Evolutionary conservation across 1,140 invertebrate genomes (phyloP).

Genomic region (Heliconius melpomene): DNA sequence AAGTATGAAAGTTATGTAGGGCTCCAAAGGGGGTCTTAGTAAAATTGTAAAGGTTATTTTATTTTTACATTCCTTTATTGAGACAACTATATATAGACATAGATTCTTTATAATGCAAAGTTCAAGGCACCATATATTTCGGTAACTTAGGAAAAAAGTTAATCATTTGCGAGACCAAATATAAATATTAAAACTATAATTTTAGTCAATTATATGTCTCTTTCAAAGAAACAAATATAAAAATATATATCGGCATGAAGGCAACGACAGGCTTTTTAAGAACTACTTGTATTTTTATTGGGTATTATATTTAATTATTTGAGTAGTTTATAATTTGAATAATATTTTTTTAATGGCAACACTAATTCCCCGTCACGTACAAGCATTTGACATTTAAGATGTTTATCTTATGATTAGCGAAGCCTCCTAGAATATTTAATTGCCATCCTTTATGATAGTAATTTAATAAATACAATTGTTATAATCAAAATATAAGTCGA

Average conservation of each 20-base stretch:
- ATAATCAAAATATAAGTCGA: neutral
- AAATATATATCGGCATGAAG: no score
- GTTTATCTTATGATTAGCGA: neutral
- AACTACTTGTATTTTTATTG: no score
- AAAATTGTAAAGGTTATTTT: neutral
- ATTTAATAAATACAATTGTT: neutral
- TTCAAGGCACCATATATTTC: neutral
- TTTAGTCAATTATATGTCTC: neutral
- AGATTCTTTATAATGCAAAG: neutral
- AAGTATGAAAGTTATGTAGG: neutral
- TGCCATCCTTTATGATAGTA: neutral
- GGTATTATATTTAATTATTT: no score
- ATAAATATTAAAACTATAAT: neutral
- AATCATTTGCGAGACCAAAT: neutral
- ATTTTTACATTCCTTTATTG: neutral
- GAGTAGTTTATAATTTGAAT: no score
- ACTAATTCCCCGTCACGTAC: no score
- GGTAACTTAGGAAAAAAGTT: neutral
- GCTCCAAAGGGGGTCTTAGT: neutral
- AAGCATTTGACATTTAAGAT: neutral
- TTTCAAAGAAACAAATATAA: neutral
- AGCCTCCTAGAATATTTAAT: neutral
- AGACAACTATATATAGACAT: neutral
- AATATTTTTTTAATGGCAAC: no score
- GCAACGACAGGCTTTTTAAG: no score